Evolutionary conservation across 1,140 invertebrate species (phyloP).

Genomic region (Nasonia giraulti): DNA sequence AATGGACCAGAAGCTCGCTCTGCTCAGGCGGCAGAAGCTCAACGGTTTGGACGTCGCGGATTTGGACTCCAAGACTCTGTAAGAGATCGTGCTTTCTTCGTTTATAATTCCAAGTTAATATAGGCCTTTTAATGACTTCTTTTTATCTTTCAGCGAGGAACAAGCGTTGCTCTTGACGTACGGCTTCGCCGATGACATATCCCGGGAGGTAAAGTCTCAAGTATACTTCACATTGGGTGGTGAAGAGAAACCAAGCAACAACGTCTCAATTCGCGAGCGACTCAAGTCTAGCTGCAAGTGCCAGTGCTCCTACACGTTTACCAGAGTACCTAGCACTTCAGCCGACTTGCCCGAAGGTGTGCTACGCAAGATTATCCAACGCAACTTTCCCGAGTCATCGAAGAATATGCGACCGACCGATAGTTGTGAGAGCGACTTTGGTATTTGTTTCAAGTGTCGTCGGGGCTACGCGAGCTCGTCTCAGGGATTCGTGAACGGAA

Average conservation of each 20-base stretch:
- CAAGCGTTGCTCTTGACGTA: no score
- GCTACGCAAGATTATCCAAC: constrained; percentile 67
- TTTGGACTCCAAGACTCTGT: constrained; percentile 31
- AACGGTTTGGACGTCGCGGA: neutral
- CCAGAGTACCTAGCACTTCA: constrained; percentile 65
- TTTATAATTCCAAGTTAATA: no score
- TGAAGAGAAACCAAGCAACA: constrained; percentile 77
- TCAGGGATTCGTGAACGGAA: constrained; percentile 58
- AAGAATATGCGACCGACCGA: constrained; percentile 63
- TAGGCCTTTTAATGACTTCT: neutral
- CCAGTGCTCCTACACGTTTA: constrained; percentile 66
- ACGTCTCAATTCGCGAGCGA: constrained; percentile 47
- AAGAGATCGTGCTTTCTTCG: neutral
- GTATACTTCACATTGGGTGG: constrained; percentile 87
- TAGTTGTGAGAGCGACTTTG: constrained; percentile 49
- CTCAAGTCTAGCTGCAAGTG: constrained; percentile 57
- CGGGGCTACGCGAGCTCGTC: constrained; percentile 52
- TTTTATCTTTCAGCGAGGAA: neutral
- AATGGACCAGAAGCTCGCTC: constrained; percentile 53
- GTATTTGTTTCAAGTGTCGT: constrained; percentile 62
- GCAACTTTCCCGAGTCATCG: constrained; percentile 69
- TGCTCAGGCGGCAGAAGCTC: constrained; percentile 39
- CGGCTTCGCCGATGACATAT: neutral
- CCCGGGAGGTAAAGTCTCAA: constrained; percentile 56
- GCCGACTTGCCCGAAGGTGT: constrained; percentile 67